Evolutionary conservation across 2,113 vertebrate genomes (phyloP).

Genomic region (Sapajus apella): DNA sequence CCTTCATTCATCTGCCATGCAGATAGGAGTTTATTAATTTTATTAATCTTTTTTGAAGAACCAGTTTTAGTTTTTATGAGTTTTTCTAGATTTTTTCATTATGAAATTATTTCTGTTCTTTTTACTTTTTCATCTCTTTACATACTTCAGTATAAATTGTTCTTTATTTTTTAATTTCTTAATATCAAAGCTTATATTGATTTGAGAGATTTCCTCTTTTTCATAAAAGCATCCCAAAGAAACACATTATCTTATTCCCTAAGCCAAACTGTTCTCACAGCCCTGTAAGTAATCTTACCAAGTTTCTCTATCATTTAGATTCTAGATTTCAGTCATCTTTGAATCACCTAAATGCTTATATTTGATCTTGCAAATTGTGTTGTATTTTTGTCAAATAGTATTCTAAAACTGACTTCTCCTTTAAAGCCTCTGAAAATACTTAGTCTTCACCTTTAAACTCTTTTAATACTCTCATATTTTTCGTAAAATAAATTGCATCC

Average conservation of each 20-base stretch:
- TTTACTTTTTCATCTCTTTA: not conserved
- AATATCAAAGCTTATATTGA: not conserved
- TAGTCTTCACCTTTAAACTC: not conserved
- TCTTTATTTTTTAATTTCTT: not conserved
- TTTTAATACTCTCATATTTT: not conserved
- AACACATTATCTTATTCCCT: not conserved
- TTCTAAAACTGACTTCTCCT: not conserved
- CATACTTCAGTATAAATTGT: not conserved
- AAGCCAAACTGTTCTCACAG: not conserved
- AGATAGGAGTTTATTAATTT: not conserved
- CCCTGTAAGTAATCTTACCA: not conserved
- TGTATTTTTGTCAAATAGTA: not conserved
- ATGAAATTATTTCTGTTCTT: not conserved
- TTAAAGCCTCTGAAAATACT: not conserved
- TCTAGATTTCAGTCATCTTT: not conserved
- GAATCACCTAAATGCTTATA: not conserved
- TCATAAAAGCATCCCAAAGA: not conserved
- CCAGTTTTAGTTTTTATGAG: not conserved
- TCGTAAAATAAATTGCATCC: not conserved
- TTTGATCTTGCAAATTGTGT: not conserved
- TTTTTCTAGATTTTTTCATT: not conserved
- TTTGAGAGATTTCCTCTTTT: not conserved
- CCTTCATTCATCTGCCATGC: not conserved
- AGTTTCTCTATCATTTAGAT: not conserved
- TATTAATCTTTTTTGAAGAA: not conserved